Conservation (phyloP, 2,797 vertebrate genomes). For the Muscicapa comitata region DNA sequence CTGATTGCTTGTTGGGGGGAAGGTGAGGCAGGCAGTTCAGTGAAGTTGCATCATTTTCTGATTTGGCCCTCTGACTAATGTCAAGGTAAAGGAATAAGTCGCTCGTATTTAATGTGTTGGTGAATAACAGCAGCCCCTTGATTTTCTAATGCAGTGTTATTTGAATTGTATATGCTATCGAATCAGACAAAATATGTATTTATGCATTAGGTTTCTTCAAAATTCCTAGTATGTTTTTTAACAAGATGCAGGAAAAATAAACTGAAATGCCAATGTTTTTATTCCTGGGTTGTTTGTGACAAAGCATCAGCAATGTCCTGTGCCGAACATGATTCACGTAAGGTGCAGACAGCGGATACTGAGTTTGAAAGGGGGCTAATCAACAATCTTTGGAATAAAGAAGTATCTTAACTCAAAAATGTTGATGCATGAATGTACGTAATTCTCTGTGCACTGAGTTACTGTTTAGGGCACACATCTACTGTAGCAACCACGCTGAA, state of each 20-base stretch:
- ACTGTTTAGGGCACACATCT: conserved; percentile 43
- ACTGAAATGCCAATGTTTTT: conserved; percentile 61
- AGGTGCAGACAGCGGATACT: conserved; percentile 34
- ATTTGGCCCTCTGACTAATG: conserved; percentile 50
- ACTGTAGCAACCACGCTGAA: conserved; percentile 10
- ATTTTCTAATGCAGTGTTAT: conserved; percentile 58
- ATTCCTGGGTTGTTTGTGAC: conserved; percentile 59
- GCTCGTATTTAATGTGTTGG: neutral
- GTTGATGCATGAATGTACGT: conserved; percentile 13
- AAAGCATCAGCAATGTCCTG: conserved; percentile 43
- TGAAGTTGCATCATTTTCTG: conserved; percentile 27
- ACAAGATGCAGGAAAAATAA: conserved; percentile 67
- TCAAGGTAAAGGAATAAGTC: conserved; percentile 53
- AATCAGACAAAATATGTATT: conserved; percentile 74
- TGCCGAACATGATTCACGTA: conserved; percentile 51
- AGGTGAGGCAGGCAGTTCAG: neutral
- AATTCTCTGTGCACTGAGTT: conserved; percentile 13
- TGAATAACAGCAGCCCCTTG: conserved; percentile 46
- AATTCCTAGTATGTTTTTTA: conserved; percentile 64
- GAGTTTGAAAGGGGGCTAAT: conserved; percentile 61
- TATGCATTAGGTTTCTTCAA: conserved; percentile 71
- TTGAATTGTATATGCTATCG: conserved; percentile 70
- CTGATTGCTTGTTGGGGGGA: neutral
- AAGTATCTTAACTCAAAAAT: conserved; percentile 48
- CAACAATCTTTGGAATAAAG: conserved; percentile 51